Evolutionary conservation across 2,113 vertebrate genomes (phyloP).

Genomic region (Aleadryas rufinucha): DNA sequence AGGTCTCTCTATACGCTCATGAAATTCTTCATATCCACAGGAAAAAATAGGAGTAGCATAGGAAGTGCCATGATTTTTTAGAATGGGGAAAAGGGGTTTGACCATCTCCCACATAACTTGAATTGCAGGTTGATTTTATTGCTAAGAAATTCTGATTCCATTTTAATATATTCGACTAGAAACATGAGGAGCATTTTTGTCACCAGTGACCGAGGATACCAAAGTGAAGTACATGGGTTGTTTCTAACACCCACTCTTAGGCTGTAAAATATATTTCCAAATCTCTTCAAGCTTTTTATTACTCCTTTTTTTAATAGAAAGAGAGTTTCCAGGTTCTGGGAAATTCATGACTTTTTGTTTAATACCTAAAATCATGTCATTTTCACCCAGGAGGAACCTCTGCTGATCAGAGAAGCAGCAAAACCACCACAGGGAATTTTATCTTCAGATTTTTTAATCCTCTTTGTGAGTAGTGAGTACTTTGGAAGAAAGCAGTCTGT

Average conservation of each 20-base stretch:
- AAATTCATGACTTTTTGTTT: background rate
- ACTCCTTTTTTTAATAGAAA: background rate
- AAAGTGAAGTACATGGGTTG: background rate
- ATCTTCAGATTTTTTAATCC: background rate
- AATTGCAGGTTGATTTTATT: background rate
- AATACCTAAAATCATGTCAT: background rate
- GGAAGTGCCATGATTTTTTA: background rate
- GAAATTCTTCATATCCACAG: background rate
- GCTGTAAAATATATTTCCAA: background rate
- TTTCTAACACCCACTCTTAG: background rate
- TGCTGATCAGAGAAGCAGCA: background rate
- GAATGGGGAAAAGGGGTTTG: background rate
- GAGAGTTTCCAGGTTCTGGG: background rate
- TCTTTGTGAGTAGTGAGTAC: background rate
- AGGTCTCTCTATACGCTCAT: background rate
- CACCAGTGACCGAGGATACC: accelerated
- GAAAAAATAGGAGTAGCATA: background rate
- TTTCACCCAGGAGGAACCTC: background rate
- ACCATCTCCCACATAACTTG: background rate
- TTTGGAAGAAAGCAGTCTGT: background rate
- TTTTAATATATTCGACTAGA: background rate
- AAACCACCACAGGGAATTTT: background rate
- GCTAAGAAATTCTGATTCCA: background rate
- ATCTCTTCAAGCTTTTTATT: background rate
- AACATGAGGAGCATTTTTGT: accelerated